Base-by-base conservation (phyloP, 2,113 vertebrate species). In the Tor tambroides region DNA sequence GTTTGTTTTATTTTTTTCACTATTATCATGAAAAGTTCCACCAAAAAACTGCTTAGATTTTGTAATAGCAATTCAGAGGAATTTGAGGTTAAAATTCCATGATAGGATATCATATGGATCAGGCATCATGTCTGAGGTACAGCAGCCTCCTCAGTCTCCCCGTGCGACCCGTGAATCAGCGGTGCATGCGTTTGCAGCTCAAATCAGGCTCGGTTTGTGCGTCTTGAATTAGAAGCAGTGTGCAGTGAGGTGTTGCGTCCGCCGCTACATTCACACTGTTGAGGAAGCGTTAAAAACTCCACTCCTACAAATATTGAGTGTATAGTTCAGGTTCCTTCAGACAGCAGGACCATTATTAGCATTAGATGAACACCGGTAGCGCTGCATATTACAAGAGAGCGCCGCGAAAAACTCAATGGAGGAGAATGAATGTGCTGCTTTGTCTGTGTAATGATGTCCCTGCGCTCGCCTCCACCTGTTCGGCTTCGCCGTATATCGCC, bases 391-490 rank as follows among this genome's bases (percentile, higher is more conserved):
- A 83, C 87, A 54, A 76, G 81, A 69, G 38, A 41, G 51, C 2
- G 11, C 41, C 14, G 17, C 17, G 10, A 63, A 61, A n/a, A 21
- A 23, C 41, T 87, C 26, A 63, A 30, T 26, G 59, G n/a, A 74
- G 77, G 78, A 82, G 84, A 79, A 84, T 78, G 41, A 80, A 80
- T 17, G 75, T 41, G 30, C 41, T 59, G 88, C 54, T 32, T 56
- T 77, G 77, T 35, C 43, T 83, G 78, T 86, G 79, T 88, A 88
- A 84, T 75, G 81, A 89, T 51, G 85, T 86, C 79, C 84, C 87
- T 15, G 61, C 5, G 7, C 51, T 69, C 43, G 4, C 32, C 35
- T 51, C 46, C 84, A 75, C 82, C 72, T 83, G 80, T 86, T 76
- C 75, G 35, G 28, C 26, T 28, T 54, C 32, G 4, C 30, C 35